These are phyloP conservation scores for Physella acuta DNA, from an alignment of 1,140 invertebrate genomes.

Conservation along the genomic window DNA sequence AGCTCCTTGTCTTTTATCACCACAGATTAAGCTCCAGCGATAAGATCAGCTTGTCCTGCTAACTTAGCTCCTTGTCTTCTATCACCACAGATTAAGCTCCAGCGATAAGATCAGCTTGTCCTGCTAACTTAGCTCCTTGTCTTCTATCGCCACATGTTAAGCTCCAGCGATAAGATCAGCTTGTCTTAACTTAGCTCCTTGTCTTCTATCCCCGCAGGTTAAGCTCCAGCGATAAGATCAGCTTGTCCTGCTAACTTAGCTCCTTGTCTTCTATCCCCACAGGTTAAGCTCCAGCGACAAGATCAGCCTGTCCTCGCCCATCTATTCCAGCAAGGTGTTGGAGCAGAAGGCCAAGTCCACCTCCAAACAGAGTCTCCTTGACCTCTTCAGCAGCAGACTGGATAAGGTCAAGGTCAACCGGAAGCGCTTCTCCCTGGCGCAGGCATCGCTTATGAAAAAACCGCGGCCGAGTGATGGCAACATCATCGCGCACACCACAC, in stretches of 20 bases:
- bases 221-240: too few species aligned
- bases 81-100: too few species aligned
- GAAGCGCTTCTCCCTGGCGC: constrained; percentile 43
- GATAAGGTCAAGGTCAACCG: constrained; percentile 59
- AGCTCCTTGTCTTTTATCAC: too few species aligned
- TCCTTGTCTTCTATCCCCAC: neutral
- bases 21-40: too few species aligned
- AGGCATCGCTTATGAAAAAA: constrained; percentile 55
- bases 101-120: too few species aligned
- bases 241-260: constrained; percentile 5
- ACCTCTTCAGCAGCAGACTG: constrained; percentile 71
- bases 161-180: too few species aligned
- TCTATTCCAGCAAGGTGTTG: constrained; percentile 47
- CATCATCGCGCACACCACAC: constrained; percentile 41
- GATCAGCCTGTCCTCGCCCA: constrained; percentile 51
- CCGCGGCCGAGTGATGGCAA: constrained; percentile 47
- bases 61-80: too few species aligned
- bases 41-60: too few species aligned
- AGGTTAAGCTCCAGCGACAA: constrained; percentile 53
- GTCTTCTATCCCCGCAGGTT: too few species aligned
- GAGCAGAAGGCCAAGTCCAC: constrained; percentile 62
- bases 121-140: constrained; percentile 1
- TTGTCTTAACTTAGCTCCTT: neutral
- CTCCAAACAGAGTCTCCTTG: constrained; percentile 67
- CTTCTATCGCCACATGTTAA: too few species aligned